Evolutionary conservation across 1,140 invertebrate genomes (phyloP).

Genomic region (Samia ricini): DNA sequence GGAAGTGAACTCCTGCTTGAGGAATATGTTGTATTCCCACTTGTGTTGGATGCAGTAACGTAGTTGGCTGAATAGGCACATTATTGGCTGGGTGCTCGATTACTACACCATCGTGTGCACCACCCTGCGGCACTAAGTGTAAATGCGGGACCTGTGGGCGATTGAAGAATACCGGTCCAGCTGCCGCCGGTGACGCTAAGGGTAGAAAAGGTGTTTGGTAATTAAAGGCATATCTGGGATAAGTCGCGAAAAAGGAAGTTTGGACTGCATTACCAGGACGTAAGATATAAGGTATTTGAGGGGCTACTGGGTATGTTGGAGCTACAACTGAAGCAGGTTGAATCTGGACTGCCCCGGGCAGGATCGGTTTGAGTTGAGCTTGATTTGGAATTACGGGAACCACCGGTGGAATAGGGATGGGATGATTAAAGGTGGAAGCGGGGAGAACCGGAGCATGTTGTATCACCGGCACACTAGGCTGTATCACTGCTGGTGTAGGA

Average conservation of each 20-base stretch:
- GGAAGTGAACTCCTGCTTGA: slow-evolving; percentile 16
- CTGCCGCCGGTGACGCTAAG: slow-evolving; percentile 24
- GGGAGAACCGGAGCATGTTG: slow-evolving; percentile 41
- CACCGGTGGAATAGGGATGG: slow-evolving; percentile 23
- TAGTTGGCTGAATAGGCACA: neutral
- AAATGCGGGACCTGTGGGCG: slow-evolving; percentile 47
- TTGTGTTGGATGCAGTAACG: slow-evolving; percentile 4
- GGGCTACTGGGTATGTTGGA: slow-evolving; percentile 26
- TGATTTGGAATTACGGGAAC: slow-evolving; percentile 8
- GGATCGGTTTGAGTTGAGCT: slow-evolving; percentile 15
- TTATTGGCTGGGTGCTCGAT: slow-evolving; percentile 7
- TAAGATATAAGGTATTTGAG: slow-evolving; percentile 54
- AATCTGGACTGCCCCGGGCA: slow-evolving; percentile 37
- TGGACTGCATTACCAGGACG: slow-evolving; percentile 68
- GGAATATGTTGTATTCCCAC: slow-evolving; percentile 8
- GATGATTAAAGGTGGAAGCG: slow-evolving; percentile 23
- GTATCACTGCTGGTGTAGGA: slow-evolving; percentile 28
- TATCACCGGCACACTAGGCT: slow-evolving; percentile 32
- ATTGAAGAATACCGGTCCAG: slow-evolving; percentile 38
- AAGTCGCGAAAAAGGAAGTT: slow-evolving; percentile 67
- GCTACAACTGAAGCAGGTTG: slow-evolving; percentile 33
- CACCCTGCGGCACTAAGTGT: slow-evolving; percentile 43
- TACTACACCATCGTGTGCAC: slow-evolving; percentile 35
- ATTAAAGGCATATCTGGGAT: slow-evolving; percentile 66
- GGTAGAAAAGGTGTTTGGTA: slow-evolving; percentile 50